phyloP scores from a whole-genome alignment of 2,888 invertebrate genomes.

The Chloromyia formosa region DNA sequence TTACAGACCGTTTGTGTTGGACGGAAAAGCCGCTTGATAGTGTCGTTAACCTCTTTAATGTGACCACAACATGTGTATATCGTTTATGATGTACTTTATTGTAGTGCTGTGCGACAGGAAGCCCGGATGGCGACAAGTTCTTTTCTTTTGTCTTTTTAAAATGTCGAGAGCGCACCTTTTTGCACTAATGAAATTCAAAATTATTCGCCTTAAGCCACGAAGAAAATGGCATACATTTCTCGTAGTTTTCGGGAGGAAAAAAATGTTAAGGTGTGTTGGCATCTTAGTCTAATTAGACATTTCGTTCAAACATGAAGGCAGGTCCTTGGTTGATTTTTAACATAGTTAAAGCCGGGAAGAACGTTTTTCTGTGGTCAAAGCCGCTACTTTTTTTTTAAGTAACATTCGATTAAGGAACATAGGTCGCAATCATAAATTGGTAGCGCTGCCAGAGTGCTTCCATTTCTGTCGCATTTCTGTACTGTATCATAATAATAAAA shows the following conservation, averaged over 20 bases:
- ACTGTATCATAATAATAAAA: too few species aligned
- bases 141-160: not conserved
- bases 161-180: slow-evolving; percentile 4
- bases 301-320: too few species aligned
- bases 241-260: not conserved
- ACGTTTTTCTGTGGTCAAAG: too few species aligned
- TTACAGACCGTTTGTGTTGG: slow-evolving; percentile 4
- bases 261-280: not conserved
- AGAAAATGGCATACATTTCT: slow-evolving; percentile 15
- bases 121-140: not conserved
- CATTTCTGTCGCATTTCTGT: too few species aligned
- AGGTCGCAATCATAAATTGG: too few species aligned
- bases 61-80: slow-evolving; percentile 39
- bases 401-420: too few species aligned
- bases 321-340: too few species aligned
- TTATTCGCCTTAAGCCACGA: not conserved
- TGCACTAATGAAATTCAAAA: slow-evolving; percentile 30
- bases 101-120: not conserved
- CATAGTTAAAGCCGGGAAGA: too few species aligned
- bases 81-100: slow-evolving; percentile 27
- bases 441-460: too few species aligned
- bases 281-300: too few species aligned
- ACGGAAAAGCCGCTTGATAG: slow-evolving; percentile 34
- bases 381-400: too few species aligned
- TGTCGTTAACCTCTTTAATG: slow-evolving; percentile 43